Evolutionary conservation across 2,888 invertebrate species (phyloP), one percentile per base, ranked within the genome.

Genomic region (Apodemia zela): DNA sequence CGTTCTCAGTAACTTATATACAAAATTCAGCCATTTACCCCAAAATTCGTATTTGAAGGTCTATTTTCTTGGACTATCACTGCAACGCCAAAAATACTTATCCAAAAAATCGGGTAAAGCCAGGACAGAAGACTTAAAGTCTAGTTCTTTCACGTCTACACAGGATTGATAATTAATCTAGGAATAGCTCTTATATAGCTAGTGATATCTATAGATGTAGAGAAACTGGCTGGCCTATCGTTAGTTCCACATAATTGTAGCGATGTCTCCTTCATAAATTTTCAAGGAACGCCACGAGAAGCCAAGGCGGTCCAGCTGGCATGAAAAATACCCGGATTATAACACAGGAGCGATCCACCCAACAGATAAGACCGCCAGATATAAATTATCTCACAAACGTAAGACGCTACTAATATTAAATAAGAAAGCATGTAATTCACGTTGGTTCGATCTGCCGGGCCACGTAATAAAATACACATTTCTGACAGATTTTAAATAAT

Each of bases 301-400:
- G 77, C 75, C 79, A 73, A 73, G 70, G 70, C 79, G 71, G 76
- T 68, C 75, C 72, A 75, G 78, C 82, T 80, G 76, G 72, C 76
- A 86, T 91, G 90, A 91, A 91, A 91, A 91, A 91, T 91, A 87
- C 82, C 82, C 84, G 88, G 91, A 90, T 91, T 91, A 90, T 87
- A 85, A 80, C 85, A 78, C 80, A 79, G 87, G 87, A 84, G 85
- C 89, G 91, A 91, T 91, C 87, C 76, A 72, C 77, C 75, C 78
- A 66, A 75, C 77, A 84, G 91, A 91, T 91, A 91, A 88, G 80
- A 73, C 76, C 74, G 75, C 80, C 82, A 81, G 83, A 85, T 84
- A 91, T 91, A 91, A 91, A 90, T 91, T 89, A 91, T 87, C 79
- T 71, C 74, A 87, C 87, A 87, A 86, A 87, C 84, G 86, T 82